Evolutionary conservation across 2,113 vertebrate genomes (phyloP), one percentile per base, ranked within the genome.

Genomic region (Limanda limanda): DNA sequence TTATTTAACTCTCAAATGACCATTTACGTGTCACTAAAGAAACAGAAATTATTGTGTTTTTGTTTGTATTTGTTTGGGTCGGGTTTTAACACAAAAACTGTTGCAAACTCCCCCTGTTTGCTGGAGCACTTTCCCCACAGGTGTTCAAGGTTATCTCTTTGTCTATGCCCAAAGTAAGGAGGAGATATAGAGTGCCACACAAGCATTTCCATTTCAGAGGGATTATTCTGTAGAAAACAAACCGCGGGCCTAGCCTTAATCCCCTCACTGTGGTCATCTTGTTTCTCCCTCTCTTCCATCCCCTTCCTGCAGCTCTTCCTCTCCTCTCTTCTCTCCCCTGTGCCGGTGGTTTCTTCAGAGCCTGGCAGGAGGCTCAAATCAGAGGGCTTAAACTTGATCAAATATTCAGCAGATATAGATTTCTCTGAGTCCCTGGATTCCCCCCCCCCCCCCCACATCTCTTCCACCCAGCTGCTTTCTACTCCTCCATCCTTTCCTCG

Each of bases 321-420:
- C 37, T 18, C 20, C 25, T 27, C 25, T 27, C 25, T n/a, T n/a
- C 48, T 55, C 81, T 82, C 70, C 82, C 76, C 45, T 9, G 20
- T 71, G 78, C 70, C 24, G 72, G 5, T 24, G 67, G 64, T 74
- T 73, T 63, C 79, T 82, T 89, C 64, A 79, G 69, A 72, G 73
- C 78, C 82, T 80, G 81, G 79, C 74, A 74, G 86, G 86, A 82
- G 89, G 80, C 83, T 88, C 85, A 82, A 88, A 91, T 92, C 89
- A 78, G 73, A 85, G 60, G 89, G 87, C 82, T 92, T 92, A 81
- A 89, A 91, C 91, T 72, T 85, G 71, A 90, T 93, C 86, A 91
- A 91, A 94, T 92, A 93, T 94, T 93, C 91, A 93, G 88, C 90
- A 87, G 89, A 86, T 92, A 92, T 89, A 86, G 91, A 92, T 93